Evolutionary conservation across 2,888 invertebrate genomes (phyloP).

Genomic region (Branchipolynoe longqiensis): DNA sequence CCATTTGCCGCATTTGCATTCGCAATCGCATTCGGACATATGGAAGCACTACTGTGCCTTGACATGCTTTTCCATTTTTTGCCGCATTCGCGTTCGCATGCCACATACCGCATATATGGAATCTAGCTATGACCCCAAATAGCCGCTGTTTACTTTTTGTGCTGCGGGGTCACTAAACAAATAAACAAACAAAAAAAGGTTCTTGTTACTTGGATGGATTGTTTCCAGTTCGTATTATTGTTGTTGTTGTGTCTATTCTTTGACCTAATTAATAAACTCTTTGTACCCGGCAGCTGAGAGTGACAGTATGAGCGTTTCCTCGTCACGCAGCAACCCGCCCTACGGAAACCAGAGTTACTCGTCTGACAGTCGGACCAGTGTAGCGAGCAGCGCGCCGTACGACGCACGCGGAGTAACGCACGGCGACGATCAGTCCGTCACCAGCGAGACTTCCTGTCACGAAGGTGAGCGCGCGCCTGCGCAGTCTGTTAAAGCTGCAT

Average conservation of each 20-base stretch:
- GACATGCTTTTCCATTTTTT: too few species aligned
- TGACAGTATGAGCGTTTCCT: conserved; percentile 75
- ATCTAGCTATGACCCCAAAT: too few species aligned
- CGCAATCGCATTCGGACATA: too few species aligned
- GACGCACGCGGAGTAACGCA: conserved; percentile 22
- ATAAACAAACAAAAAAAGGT: too few species aligned
- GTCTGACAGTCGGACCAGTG: conserved; percentile 73
- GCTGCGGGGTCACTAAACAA: too few species aligned
- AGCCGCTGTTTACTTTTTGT: too few species aligned
- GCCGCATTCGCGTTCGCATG: too few species aligned
- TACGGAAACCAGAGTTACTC: conserved; percentile 68
- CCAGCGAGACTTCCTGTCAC: conserved; percentile 29
- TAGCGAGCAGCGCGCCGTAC: conserved; percentile 70
- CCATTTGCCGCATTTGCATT: too few species aligned
- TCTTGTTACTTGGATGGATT: not conserved
- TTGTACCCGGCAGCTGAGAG: conserved; percentile 78
- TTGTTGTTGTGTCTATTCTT: not conserved
- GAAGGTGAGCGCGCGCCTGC: conserved; percentile 14
- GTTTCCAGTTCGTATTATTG: not conserved
- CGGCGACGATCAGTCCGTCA: conserved; percentile 26
- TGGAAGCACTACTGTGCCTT: too few species aligned
- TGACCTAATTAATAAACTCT: too few species aligned
- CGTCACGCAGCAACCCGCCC: conserved; percentile 66
- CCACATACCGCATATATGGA: too few species aligned
- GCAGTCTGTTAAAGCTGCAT: too few species aligned